phyloP scores from a whole-genome alignment of 1,140 invertebrate species.

The Drosophila ogumai region DNA sequence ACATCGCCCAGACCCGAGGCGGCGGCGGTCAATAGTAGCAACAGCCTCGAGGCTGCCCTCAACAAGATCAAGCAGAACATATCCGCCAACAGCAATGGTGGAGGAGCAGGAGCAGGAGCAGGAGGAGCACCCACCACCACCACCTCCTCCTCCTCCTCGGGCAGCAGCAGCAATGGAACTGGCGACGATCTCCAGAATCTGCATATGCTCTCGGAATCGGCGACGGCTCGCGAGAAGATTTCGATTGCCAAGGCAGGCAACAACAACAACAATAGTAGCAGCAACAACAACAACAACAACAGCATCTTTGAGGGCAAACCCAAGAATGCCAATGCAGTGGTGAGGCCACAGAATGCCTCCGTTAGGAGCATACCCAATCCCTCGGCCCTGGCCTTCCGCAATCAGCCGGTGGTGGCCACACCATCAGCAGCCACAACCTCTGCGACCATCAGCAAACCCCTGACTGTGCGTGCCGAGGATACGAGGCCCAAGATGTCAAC shows the following conservation, averaged over 20 bases:
- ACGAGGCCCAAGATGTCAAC: conserved; percentile 34
- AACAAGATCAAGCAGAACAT: conserved; percentile 84
- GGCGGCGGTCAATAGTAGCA: conserved; percentile 34
- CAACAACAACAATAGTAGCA: conserved; percentile 16
- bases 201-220: conserved; percentile 80
- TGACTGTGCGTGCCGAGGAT: conserved; percentile 57
- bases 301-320: conserved; percentile 56
- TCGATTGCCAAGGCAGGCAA: conserved; percentile 59
- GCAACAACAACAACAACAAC: neutral
- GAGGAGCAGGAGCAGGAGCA: conserved; percentile 10
- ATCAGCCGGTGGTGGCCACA: conserved; percentile 53
- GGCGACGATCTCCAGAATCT: conserved; percentile 81
- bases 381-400: conserved; percentile 82
- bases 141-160: neutral
- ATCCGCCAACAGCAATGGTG: conserved; percentile 60
- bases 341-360: conserved; percentile 81
- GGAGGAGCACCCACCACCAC: conserved; percentile 2
- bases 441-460: conserved; percentile 31
- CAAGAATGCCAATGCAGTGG: conserved; percentile 70
- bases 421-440: conserved; percentile 15
- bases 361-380: conserved; percentile 84
- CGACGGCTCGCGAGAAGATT: conserved; percentile 79
- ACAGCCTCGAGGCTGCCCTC: conserved; percentile 73
- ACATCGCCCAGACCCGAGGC: conserved; percentile 23
- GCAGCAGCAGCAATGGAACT: conserved; percentile 7